Conservation (phyloP, 2,113 vertebrate genomes). For the Pholis gunnellus region DNA sequence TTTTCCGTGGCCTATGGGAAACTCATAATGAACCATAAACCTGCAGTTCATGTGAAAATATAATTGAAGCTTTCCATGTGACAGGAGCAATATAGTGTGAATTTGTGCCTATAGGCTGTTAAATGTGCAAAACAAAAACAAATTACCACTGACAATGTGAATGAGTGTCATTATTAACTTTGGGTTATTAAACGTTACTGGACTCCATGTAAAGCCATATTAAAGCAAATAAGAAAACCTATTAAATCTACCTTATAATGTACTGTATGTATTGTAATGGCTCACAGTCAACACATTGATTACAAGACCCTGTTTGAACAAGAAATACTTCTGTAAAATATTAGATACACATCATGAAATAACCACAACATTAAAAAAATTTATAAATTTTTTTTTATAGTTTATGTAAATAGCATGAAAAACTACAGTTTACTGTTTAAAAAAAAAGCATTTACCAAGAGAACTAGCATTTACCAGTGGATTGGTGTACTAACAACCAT, state of each 20-base stretch:
- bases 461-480: not conserved
- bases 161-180: not conserved
- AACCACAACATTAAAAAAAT: not conserved
- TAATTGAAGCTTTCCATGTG: not conserved
- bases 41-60: constrained; percentile 6
- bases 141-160: not conserved
- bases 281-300: not conserved
- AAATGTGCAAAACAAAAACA: not conserved
- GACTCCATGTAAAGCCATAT: not conserved
- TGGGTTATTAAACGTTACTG: not conserved
- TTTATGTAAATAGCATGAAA: not conserved
- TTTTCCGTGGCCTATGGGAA: constrained; percentile 2
- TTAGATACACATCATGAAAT: not conserved
- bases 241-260: not conserved
- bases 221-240: not conserved
- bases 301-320: not conserved
- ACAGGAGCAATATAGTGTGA: not conserved
- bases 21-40: constrained; percentile 29
- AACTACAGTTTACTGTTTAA: not conserved
- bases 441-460: not conserved
- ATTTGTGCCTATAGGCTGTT: not conserved
- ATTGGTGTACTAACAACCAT: not conserved
- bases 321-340: not conserved
- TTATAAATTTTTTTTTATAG: not conserved
- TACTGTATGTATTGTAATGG: not conserved